A percentile compares a stretch with the other conserved stretches of the same genome.
Evolutionary conservation across 2,113 vertebrate species (phyloP).

Genomic region (Poecilia latipinna): DNA sequence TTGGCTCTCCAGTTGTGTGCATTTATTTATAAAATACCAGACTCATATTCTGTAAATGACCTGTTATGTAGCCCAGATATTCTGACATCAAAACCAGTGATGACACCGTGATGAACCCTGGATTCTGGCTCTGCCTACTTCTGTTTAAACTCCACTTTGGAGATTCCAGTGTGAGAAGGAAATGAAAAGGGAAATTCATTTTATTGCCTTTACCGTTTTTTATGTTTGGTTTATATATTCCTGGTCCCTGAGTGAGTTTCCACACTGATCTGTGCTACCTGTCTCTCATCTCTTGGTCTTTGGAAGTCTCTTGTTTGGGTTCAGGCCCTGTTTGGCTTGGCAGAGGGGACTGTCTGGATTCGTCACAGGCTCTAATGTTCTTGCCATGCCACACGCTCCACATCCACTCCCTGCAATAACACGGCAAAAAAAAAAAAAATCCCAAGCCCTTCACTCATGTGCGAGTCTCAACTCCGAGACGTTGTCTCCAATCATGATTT

Average conservation of each 20-base stretch:
- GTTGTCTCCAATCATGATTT: constrained; percentile 69
- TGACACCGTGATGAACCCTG: neutral
- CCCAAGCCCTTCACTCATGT: constrained; percentile 38
- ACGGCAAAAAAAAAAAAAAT: constrained; percentile 35
- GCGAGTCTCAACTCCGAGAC: constrained; percentile 47
- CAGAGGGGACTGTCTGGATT: constrained; percentile 63
- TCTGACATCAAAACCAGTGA: too few species aligned
- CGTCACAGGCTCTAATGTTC: constrained; percentile 67
- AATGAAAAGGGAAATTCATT: constrained; percentile 60
- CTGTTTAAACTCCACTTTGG: constrained; percentile 31
- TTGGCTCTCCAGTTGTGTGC: neutral
- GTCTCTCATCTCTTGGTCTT: constrained; percentile 58
- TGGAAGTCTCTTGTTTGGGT: constrained; percentile 49
- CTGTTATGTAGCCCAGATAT: constrained; percentile 21
- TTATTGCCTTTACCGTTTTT: constrained; percentile 37
- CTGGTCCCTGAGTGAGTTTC: constrained; percentile 50
- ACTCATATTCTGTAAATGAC: neutral
- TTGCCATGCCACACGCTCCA: constrained; percentile 67
- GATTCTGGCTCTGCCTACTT: constrained; percentile 7
- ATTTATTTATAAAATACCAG: neutral
- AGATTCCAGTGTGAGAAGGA: constrained; percentile 43
- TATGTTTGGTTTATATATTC: constrained; percentile 46
- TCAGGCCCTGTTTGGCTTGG: constrained; percentile 73
- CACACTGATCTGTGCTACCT: constrained; percentile 61
- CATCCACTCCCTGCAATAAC: constrained; percentile 58